Evolutionary conservation across 1,140 invertebrate genomes (phyloP).

Genomic region (Dufourea novaeangliae): DNA sequence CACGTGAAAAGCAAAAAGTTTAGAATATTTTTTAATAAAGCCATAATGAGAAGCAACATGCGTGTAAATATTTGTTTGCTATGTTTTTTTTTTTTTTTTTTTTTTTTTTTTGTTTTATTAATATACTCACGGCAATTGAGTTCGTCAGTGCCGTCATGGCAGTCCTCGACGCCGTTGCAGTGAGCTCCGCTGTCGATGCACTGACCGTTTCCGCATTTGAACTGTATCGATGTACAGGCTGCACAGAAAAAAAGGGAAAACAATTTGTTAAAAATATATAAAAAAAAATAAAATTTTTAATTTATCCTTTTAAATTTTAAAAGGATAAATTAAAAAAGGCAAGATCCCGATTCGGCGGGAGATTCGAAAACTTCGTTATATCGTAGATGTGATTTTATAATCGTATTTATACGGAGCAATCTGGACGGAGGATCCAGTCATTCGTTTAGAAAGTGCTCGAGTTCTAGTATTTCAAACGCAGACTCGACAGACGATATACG

Average conservation of each 20-base stretch:
- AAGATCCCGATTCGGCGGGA: too few relatives aligned
- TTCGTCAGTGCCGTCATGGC: slow-evolving; percentile 84
- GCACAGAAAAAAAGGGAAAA: slow-evolving; percentile 51
- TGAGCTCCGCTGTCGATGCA: slow-evolving; percentile 85
- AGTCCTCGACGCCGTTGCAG: slow-evolving; percentile 85
- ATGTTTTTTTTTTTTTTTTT: neutral
- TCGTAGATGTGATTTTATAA: too few relatives aligned
- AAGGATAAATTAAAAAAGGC: too few relatives aligned
- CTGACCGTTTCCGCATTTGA: slow-evolving; percentile 84
- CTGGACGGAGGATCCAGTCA: neutral
- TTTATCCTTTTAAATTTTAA: too few relatives aligned
- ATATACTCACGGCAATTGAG: slow-evolving; percentile 83
- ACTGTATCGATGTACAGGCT: slow-evolving; percentile 76
- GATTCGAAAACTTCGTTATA: too few relatives aligned
- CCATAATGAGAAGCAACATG: neutral
- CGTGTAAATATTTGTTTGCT: too few relatives aligned
- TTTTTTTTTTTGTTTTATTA: neutral
- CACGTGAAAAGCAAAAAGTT: neutral
- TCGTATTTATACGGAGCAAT: too few relatives aligned
- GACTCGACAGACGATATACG: slow-evolving; percentile 1
- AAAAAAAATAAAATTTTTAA: too few relatives aligned
- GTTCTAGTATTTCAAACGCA: slow-evolving; percentile 11
- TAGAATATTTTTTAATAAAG: neutral
- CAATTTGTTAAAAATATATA: neutral
- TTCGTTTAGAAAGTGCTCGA: slow-evolving; percentile 7